Percentiles rank a stretch among this genome's conserved stretches.
Evolutionary conservation across 2,888 invertebrate genomes (phyloP).

Genomic region (Andrena marginata): DNA sequence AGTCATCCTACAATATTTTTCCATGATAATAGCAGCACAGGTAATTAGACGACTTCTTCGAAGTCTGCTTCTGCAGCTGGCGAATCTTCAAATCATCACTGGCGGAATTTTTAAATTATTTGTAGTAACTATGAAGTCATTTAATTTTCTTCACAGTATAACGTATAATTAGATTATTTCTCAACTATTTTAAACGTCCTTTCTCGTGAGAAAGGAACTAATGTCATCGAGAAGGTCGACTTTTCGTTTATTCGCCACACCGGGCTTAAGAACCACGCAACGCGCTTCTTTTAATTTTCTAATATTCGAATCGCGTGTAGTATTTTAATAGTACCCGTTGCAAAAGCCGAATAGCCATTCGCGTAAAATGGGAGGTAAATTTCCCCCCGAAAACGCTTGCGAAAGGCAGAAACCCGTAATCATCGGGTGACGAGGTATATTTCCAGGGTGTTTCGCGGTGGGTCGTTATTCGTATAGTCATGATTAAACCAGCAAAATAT

Average conservation of each 20-base stretch:
- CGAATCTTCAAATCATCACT: not conserved
- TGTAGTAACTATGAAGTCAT: no score
- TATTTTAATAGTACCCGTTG: not conserved
- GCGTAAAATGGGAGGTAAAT: slow-evolving; percentile 15
- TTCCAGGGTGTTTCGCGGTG: slow-evolving; percentile 19
- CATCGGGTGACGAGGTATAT: slow-evolving; percentile 27
- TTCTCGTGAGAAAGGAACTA: slow-evolving; percentile 2
- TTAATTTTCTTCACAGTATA: not conserved
- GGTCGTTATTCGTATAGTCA: slow-evolving; percentile 47
- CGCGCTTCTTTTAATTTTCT: slow-evolving; percentile 42
- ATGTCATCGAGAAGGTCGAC: not conserved
- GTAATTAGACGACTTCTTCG: not conserved
- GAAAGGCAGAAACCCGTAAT: slow-evolving; percentile 42
- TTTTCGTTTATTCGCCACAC: not conserved
- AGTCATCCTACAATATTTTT: not conserved
- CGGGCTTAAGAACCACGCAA: not conserved
- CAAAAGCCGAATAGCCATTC: slow-evolving; percentile 3
- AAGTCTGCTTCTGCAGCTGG: not conserved
- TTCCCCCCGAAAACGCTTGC: slow-evolving; percentile 24
- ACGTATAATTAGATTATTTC: not conserved
- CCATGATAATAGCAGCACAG: not conserved
- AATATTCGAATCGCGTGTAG: slow-evolving; percentile 52
- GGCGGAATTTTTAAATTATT: not conserved
- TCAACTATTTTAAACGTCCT: not conserved
- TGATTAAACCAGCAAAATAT: slow-evolving; percentile 62